These are phyloP conservation scores for Campylomormyrus numenius DNA, from an alignment of 2,113 vertebrate genomes.

Conservation along the genomic window DNA sequence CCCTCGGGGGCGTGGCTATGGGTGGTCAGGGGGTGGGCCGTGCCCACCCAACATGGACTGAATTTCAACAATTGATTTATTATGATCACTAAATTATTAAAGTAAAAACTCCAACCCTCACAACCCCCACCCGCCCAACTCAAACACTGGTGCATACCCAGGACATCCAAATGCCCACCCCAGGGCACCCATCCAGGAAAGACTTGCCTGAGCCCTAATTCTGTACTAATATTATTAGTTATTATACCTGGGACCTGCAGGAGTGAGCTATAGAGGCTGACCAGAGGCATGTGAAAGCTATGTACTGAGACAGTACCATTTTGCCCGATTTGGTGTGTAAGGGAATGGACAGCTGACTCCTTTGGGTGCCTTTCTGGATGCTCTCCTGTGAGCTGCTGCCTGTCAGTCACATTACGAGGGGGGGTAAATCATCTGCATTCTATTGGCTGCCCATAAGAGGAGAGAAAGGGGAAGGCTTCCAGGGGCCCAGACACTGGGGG, in stretches of 20 bases:
- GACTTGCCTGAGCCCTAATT: slow-evolving; percentile 49
- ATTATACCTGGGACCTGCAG: not conserved
- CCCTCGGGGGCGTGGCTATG: not conserved
- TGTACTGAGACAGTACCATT: not conserved
- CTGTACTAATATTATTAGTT: slow-evolving; percentile 36
- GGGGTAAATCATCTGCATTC: not conserved
- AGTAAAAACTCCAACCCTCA: not conserved
- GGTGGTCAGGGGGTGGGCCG: not conserved
- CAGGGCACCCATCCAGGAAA: slow-evolving; percentile 29
- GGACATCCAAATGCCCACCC: not conserved
- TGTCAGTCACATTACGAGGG: not conserved
- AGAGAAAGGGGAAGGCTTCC: not conserved
- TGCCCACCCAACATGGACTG: not conserved
- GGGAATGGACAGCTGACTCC: not conserved
- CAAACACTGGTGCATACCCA: not conserved
- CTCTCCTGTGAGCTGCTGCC: not conserved
- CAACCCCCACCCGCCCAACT: not conserved
- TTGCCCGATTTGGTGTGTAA: not conserved
- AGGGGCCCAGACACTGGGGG: not conserved
- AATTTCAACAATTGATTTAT: not conserved
- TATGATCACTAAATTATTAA: not conserved
- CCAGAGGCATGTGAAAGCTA: not conserved
- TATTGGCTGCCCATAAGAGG: not conserved
- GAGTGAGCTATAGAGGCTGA: not conserved
- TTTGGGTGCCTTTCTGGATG: not conserved